Evolutionary conservation across 2,888 invertebrate genomes (phyloP), one percentile per base, ranked within the genome.

Genomic region (Apeira syringaria): DNA sequence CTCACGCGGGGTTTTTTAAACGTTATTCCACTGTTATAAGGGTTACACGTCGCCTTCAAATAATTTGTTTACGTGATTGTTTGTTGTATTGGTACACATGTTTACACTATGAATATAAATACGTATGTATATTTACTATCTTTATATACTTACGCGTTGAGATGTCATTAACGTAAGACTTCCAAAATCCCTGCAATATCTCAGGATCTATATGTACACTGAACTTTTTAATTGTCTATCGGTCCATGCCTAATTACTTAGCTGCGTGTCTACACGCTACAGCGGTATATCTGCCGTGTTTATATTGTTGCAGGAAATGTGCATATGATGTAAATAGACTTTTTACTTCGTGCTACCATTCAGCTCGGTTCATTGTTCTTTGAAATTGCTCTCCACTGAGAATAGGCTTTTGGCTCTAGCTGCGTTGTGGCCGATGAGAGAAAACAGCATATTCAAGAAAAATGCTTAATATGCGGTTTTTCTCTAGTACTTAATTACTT

Each of bases 281-380:
- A 57, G 62, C 56, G 48, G 59, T 53, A 57, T 62, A 60, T 64
- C 64, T 71, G 53, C 50, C 57, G 53, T 68, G 64, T 74, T 71
- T 74, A 65, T 68, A 63, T 74, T 70, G 68, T 69, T 60, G 64
- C 65, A 68, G 68, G 61, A 78, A 80, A 78, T 79, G 74, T 80
- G 78, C 74, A 79, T 78, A 77, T 79, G 81, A 81, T 80, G 80
- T 80, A 82, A 84, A 82, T 80, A 81, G 66, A 79, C 74, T 83
- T 83, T 83, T 83, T 84, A 80, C 80, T 84, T 81, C 74, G 67
- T 77, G 72, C 73, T 66, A 72, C 76, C 68, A 84, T 86, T 84
- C 83, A 85, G 77, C 71, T 74, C 69, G 66, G 78, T 74, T 80
- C 79, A 86, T 87, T 86, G 84, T 86, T 86, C 80, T 83, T 80